These are phyloP conservation scores for Papilio polyxenes DNA, from an alignment of 1,140 invertebrate species.

Conservation along the genomic window DNA sequence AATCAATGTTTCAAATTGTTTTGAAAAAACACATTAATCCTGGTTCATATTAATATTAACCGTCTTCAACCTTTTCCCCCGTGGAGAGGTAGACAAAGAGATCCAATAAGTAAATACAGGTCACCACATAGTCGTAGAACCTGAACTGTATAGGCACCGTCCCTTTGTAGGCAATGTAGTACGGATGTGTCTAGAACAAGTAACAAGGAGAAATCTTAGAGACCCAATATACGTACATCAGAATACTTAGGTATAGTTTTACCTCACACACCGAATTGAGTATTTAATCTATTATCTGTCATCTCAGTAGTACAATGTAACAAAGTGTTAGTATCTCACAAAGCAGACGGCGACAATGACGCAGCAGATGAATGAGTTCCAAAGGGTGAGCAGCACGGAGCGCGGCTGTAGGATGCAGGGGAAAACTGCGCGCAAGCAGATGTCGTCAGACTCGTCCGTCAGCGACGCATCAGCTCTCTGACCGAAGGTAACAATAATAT, in stretches of 20 bases:
- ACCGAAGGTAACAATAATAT: background rate
- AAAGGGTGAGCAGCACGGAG: slow-evolving; percentile 59
- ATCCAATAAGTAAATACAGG: slow-evolving; percentile 55
- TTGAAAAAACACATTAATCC: background rate
- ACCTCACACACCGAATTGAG: too few species aligned
- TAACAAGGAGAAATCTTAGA: background rate
- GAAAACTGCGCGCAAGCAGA: slow-evolving; percentile 66
- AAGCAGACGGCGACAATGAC: slow-evolving; percentile 56
- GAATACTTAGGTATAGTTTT: too few species aligned
- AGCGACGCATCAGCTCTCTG: slow-evolving; percentile 60
- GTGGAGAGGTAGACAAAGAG: slow-evolving; percentile 64
- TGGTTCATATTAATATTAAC: slow-evolving; percentile 42
- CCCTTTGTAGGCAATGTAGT: slow-evolving; percentile 58
- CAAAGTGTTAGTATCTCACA: slow-evolving; percentile 50
- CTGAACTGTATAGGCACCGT: slow-evolving; percentile 53
- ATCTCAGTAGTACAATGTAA: background rate
- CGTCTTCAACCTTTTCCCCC: slow-evolving; percentile 68
- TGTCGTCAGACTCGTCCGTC: slow-evolving; percentile 63
- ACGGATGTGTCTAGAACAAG: slow-evolving; percentile 62
- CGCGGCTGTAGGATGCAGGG: slow-evolving; percentile 68
- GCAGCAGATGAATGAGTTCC: slow-evolving; percentile 58
- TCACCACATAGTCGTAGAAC: slow-evolving; percentile 62
- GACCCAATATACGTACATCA: background rate
- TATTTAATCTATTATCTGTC: too few species aligned
- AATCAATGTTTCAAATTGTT: background rate